Percentiles rank a stretch among this genome's conserved stretches.
phyloP scores from a whole-genome alignment of 2,888 invertebrate species.

The Temnothorax rugatulus region DNA sequence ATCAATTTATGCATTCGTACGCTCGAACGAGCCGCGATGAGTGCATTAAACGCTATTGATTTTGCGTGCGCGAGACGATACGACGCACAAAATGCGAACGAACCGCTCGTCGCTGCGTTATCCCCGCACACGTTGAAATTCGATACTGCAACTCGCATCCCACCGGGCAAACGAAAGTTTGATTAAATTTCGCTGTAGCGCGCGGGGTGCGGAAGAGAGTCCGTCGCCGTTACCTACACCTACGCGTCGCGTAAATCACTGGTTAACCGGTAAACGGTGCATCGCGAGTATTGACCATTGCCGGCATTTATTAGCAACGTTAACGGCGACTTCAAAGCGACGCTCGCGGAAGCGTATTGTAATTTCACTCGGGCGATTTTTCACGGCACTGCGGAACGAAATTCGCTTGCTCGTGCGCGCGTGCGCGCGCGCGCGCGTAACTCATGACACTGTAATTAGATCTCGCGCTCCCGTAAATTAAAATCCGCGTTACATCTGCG shows the following conservation, averaged over 20 bases:
- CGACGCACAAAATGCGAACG: slow-evolving; percentile 37
- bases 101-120: slow-evolving; percentile 2
- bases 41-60: slow-evolving; percentile 38
- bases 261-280: slow-evolving; percentile 35
- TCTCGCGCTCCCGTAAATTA: slow-evolving; percentile 42
- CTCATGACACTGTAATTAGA: slow-evolving; percentile 44
- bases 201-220: neutral
- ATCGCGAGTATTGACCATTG: slow-evolving; percentile 29
- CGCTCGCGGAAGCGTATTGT: neutral
- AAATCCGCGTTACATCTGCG: slow-evolving; percentile 35
- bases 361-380: slow-evolving; percentile 36
- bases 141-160: slow-evolving; percentile 53
- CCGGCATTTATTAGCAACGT: slow-evolving; percentile 29
- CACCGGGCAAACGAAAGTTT: slow-evolving; percentile 48
- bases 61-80: slow-evolving; percentile 11
- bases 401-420: slow-evolving; percentile 14
- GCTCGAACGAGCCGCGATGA: slow-evolving; percentile 16
- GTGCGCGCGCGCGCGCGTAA: neutral
- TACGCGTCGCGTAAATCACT: slow-evolving; percentile 45
- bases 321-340: slow-evolving; percentile 29
- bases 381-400: neutral
- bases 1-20: slow-evolving; percentile 29
- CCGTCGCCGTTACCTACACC: slow-evolving; percentile 10
- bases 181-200: slow-evolving; percentile 49
- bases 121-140: slow-evolving; percentile 43